Evolutionary conservation across 1,140 invertebrate genomes (phyloP), one percentile per base, ranked within the genome.

Genomic region (Drepana arcuata): DNA sequence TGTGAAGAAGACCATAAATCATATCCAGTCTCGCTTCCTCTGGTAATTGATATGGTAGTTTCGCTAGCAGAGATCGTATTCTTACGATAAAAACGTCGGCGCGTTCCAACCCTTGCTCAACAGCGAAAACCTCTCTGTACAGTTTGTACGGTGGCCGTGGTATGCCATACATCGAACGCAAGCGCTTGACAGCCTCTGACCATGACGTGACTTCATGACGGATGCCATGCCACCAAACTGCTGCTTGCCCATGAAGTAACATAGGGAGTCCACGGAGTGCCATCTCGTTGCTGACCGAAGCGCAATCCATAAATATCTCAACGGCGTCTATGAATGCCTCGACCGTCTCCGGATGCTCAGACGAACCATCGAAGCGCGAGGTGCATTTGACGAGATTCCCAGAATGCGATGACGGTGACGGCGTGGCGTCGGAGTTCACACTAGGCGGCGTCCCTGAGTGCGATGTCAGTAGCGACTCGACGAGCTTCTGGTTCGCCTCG

Each of bases 91-190:
- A 51, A 0, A 34, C 14, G 7, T 62, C 48, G 3, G 43, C 31
- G 7, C 39, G 35, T 26, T 35, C 42, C n/a, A 23, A 7, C 1
- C 31, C 14, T 33, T 55, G 44, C 21, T 55, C 47, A 4, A 6
- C 7, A 9, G 42, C 31, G 24, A 50, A 59, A 1, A 54, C 26
- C 1, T 53, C 48, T 6, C 40, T 26, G 14, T 41, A 46, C 0
- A 60, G 13, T 28, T 41, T 32, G 31, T 60, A 42, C 6, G 44
- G 30, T 2, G 47, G 47, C n/a, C 37, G 39, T 25, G 33, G 48
- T 12, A 23, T 16, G 1, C 40, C 40, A 27, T 34, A 47, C 18
- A 34, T 32, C 1, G 28, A 28, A 7, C 43, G 34, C 3, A 59
- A 30, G 2, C 41, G 11, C 4, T 9, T 12, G 5, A 47, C 14